These are phyloP conservation scores for Lypha dubia DNA, from an alignment of 2,888 invertebrate genomes.

Conservation along the genomic window DNA sequence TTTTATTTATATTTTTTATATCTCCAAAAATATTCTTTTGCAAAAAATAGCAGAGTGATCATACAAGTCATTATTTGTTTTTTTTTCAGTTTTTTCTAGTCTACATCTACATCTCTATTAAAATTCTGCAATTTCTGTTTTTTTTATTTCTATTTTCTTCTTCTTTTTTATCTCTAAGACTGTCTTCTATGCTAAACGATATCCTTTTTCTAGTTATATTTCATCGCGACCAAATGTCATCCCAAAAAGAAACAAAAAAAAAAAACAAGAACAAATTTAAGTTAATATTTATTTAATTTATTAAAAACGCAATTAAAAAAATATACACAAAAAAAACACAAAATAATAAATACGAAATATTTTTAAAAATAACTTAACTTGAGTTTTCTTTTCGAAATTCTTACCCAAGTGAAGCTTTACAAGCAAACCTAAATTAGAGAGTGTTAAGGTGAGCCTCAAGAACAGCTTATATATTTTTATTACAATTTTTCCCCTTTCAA, in stretches of 20 bases:
- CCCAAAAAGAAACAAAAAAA: slow-evolving; percentile 76
- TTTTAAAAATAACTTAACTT: slow-evolving; percentile 50
- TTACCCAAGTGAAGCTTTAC: not conserved
- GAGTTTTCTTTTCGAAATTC: too few species aligned
- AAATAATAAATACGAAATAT: slow-evolving; percentile 70
- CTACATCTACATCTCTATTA: slow-evolving; percentile 50
- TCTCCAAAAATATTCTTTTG: slow-evolving; percentile 47
- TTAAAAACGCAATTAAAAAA: slow-evolving; percentile 78
- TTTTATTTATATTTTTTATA: slow-evolving; percentile 12
- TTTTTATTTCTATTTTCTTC: slow-evolving; percentile 8
- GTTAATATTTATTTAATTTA: slow-evolving; percentile 82
- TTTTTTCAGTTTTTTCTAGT: slow-evolving; percentile 65
- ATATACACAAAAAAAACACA: slow-evolving; percentile 62
- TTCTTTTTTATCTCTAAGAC: slow-evolving; percentile 50
- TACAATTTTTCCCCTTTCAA: too few species aligned
- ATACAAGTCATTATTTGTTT: slow-evolving; percentile 61
- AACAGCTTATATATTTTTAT: too few species aligned
- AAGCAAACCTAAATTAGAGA: too few species aligned
- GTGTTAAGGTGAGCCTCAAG: too few species aligned
- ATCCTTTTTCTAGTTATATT: slow-evolving; percentile 45
- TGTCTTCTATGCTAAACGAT: slow-evolving; percentile 54
- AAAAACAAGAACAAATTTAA: slow-evolving; percentile 71
- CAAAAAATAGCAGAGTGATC: slow-evolving; percentile 44
- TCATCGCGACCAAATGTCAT: slow-evolving; percentile 77
- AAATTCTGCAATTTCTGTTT: slow-evolving; percentile 11